Percentiles rank a stretch among this genome's conserved stretches.
phyloP scores from a whole-genome alignment of 2,797 vertebrate genomes.

The Hirundo rustica region DNA sequence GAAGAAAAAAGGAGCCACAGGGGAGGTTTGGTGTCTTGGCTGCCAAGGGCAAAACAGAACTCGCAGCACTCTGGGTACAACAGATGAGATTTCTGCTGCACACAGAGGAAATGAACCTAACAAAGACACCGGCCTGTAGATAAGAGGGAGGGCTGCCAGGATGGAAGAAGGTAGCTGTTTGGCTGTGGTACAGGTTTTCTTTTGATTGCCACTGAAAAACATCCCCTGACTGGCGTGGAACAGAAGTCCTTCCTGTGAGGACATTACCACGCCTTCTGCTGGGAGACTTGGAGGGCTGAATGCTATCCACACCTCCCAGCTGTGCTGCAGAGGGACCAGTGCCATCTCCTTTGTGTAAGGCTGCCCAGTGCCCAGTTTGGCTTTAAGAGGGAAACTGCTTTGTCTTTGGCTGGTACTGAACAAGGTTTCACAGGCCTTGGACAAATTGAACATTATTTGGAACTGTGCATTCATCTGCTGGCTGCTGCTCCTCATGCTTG shows the following conservation, averaged over 20 bases:
- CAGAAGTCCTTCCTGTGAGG: background rate
- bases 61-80: background rate
- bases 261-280: background rate
- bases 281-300: conserved; percentile 28
- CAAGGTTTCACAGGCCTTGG: conserved; percentile 26
- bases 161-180: conserved; percentile 11
- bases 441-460: conserved; percentile 47
- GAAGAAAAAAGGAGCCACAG: background rate
- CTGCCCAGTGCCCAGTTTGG: conserved; percentile 14
- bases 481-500: background rate
- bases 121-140: background rate
- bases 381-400: conserved; percentile 9
- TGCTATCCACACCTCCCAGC: conserved; percentile 68
- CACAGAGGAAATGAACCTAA: background rate
- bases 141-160: conserved; percentile 36
- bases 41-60: background rate
- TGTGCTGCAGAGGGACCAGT: background rate
- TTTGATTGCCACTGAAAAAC: background rate
- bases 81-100: background rate
- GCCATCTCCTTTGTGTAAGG: conserved; percentile 51
- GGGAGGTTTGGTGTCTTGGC: background rate
- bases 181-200: background rate
- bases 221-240: background rate
- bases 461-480: background rate
- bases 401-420: conserved; percentile 26